Evolutionary conservation across 2,797 vertebrate species (phyloP), one percentile per base, ranked within the genome.

Genomic region (Leuciscus waleckii): DNA sequence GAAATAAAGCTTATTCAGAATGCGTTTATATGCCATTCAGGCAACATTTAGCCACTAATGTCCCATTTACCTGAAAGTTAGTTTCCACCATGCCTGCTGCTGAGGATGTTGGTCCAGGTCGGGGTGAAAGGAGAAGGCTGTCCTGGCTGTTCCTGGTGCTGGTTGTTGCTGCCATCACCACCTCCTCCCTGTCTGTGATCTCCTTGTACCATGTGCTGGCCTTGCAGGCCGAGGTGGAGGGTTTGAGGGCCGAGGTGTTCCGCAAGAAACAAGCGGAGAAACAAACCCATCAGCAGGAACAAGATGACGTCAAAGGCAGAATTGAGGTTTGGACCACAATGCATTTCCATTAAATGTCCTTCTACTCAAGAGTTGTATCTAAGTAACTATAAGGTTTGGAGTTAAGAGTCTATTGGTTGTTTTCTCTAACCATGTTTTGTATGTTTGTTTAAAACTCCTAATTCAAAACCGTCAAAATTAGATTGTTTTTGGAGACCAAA

Each of bases 191-290:
- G 79, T 96, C 96, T 75, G 95, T 93, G 85, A 83, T 96, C 87
- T 96, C 96, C 61, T 89, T 98, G 81, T 96, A 96, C 92, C 95
- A 96, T 32, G 93, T 97, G 88, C 87, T 95, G 90, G 92, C 90
- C 39, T 93, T 99, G 89, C 95, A 96, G 92, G 95, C 95, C 1
- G 97, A 99, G 91, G 94, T 99, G 80, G 94, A 95, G 84, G 92
- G 89, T 39, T 94, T 99, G 87, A 96, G 92, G 82, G 94, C 89
- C 0, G 94, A 98, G 85, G 87, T 94, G 46, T 89, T 65, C 77
- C 91, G 90, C 84, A 92, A 91, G 89, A 94, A 92, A 90, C 35
- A 35, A 35, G 43, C 83, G 4, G 75, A 73, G 10, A 85, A 65
- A 61, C 87, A 81, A 23, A 29, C 49, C 26, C 58, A 58, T 26